Percentiles rank a stretch among this genome's conserved stretches.
Evolutionary conservation across 1,140 invertebrate genomes (phyloP).

Genomic region (Cherax destructor): DNA sequence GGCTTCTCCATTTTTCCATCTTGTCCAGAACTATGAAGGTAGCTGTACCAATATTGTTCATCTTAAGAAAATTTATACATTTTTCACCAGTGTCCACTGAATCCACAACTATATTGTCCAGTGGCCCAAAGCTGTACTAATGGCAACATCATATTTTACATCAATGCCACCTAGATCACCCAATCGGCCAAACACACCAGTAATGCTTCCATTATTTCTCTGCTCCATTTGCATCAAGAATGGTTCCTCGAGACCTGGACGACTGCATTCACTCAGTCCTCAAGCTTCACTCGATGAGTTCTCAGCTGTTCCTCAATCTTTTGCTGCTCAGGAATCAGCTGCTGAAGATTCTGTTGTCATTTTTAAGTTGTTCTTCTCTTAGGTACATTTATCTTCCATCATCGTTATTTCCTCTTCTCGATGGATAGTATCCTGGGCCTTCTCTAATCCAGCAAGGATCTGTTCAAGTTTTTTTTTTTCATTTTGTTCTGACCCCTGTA

Average conservation of each 20-base stretch:
- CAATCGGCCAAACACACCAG: constrained; percentile 91
- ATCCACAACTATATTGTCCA: constrained; percentile 96
- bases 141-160: constrained; percentile 94
- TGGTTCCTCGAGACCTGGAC: constrained; percentile 83
- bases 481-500: constrained; percentile 84
- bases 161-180: constrained; percentile 97
- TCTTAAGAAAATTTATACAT: constrained; percentile 90
- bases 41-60: constrained; percentile 80
- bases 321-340: constrained; percentile 42
- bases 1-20: constrained; percentile 75
- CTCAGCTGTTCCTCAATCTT: constrained; percentile 71
- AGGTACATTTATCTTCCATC: constrained; percentile 64
- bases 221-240: constrained; percentile 91
- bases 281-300: constrained; percentile 76
- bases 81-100: constrained; percentile 88
- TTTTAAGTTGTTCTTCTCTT: constrained; percentile 67
- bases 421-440: constrained; percentile 64
- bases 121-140: constrained; percentile 92
- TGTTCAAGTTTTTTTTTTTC: constrained; percentile 84
- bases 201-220: constrained; percentile 86
- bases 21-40: constrained; percentile 81
- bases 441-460: constrained; percentile 74
- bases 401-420: constrained; percentile 51
- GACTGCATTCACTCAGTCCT: constrained; percentile 83
- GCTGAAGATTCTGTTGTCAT: constrained; percentile 70